Evolutionary conservation across 1,140 invertebrate genomes (phyloP).

Genomic region (Hestina assimilis): DNA sequence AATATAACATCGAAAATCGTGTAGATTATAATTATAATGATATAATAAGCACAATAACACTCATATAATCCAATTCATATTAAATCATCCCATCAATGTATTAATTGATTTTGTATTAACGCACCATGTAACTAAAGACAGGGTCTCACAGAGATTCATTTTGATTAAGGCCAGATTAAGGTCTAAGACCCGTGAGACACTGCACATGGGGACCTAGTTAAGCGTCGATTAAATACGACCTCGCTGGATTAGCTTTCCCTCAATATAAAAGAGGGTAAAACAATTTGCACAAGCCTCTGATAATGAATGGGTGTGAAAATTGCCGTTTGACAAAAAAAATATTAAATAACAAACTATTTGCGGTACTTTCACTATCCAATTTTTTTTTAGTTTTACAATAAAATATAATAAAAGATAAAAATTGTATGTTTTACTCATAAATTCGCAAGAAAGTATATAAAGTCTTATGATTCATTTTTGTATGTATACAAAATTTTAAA

Average conservation of each 20-base stretch:
- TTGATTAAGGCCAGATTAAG: constrained; percentile 53
- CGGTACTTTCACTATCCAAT: too few relatives aligned
- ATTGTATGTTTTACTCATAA: too few relatives aligned
- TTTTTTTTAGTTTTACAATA: too few relatives aligned
- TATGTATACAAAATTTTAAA: too few relatives aligned
- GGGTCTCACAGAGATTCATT: constrained; percentile 42
- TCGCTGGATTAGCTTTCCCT: constrained; percentile 36
- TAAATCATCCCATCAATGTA: constrained; percentile 14
- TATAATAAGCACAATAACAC: too few relatives aligned
- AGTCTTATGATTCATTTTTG: too few relatives aligned
- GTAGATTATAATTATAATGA: too few relatives aligned
- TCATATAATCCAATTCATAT: constrained; percentile 3
- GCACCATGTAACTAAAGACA: constrained; percentile 30
- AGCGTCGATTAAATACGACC: constrained; percentile 49
- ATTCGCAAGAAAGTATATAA: too few relatives aligned
- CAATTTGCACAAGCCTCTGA: constrained; percentile 16
- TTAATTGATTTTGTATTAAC: constrained; percentile 39
- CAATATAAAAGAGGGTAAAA: constrained; percentile 27
- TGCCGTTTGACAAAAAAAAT: not conserved
- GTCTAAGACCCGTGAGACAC: constrained; percentile 58
- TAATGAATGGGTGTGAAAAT: constrained; percentile 17
- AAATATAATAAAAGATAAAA: not conserved
- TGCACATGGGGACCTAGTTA: constrained; percentile 49
- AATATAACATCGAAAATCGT: too few relatives aligned
- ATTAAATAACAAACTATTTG: not conserved